Evolutionary conservation across 2,888 invertebrate genomes (phyloP).

Genomic region (Scaptomyza cyrtandrae): DNA sequence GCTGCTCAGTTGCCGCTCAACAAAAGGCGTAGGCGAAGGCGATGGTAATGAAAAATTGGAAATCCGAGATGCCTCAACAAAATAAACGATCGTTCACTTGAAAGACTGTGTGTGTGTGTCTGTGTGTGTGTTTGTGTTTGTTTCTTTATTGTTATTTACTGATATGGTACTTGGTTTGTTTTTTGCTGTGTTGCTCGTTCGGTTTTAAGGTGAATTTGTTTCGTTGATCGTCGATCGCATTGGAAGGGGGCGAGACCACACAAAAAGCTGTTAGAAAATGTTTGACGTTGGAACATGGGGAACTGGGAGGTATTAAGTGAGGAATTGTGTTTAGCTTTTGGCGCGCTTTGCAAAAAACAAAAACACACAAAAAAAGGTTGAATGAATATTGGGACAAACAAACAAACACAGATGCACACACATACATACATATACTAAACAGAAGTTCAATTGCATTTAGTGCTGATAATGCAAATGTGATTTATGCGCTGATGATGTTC

Average conservation of each 20-base stretch:
- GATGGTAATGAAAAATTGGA: conserved; percentile 46
- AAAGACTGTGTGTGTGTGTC: background rate
- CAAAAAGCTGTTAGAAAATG: conserved; percentile 53
- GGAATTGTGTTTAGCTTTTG: conserved; percentile 49
- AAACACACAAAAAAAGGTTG: conserved; percentile 29
- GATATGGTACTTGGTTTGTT: conserved; percentile 14
- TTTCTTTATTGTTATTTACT: conserved; percentile 37
- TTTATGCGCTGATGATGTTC: conserved; percentile 20
- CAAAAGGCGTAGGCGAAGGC: conserved; percentile 55
- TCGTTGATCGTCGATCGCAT: conserved; percentile 11
- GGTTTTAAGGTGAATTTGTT: conserved; percentile 69
- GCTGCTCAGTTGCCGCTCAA: conserved; percentile 1
- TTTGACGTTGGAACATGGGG: conserved; percentile 32
- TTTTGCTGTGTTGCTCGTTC: conserved; percentile 48
- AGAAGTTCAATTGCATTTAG: conserved; percentile 69
- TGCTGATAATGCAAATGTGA: conserved; percentile 65
- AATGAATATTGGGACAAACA: conserved; percentile 56
- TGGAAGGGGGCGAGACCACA: conserved; percentile 54
- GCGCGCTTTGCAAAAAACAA: conserved; percentile 58
- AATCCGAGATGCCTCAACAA: conserved; percentile 65
- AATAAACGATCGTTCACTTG: conserved; percentile 15
- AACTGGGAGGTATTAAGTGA: conserved; percentile 14
- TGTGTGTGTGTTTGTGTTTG: conserved; percentile 10
- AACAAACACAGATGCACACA: conserved; percentile 16
- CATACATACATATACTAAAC: conserved; percentile 6